Evolutionary conservation across 2,888 invertebrate species (phyloP).

Genomic region (Alviniconcha strummeri): DNA sequence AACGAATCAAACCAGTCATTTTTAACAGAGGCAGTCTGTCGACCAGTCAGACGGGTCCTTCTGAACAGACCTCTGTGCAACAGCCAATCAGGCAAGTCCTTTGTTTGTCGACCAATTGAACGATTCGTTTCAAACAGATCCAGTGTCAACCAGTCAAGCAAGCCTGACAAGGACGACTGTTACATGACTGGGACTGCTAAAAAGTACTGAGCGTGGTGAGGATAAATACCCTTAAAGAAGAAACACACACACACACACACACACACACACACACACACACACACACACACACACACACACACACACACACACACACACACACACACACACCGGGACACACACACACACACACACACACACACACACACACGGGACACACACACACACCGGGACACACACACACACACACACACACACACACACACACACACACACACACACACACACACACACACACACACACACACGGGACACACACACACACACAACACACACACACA

Average conservation of each 20-base stretch:
- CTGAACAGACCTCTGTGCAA: not conserved
- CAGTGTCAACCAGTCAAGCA: not conserved
- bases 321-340: not conserved
- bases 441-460: not conserved
- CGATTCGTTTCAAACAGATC: not conserved
- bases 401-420: conserved; percentile 14
- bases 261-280: not conserved
- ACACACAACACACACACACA: conserved; percentile 6
- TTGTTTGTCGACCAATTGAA: no score
- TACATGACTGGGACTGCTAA: no score
- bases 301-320: not conserved
- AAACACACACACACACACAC: not conserved
- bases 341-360: conserved; percentile 10
- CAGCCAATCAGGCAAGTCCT: not conserved
- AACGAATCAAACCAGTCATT: no score
- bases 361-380: not conserved
- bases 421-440: not conserved
- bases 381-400: not conserved
- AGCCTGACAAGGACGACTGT: not conserved
- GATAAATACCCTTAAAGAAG: not conserved
- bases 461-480: not conserved
- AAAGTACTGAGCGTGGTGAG: not conserved
- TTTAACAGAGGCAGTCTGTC: no score
- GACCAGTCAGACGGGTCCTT: no score
- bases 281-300: conserved; percentile 4